Conservation (phyloP, 2,113 vertebrate genomes). For the Aegotheles bennettii region DNA sequence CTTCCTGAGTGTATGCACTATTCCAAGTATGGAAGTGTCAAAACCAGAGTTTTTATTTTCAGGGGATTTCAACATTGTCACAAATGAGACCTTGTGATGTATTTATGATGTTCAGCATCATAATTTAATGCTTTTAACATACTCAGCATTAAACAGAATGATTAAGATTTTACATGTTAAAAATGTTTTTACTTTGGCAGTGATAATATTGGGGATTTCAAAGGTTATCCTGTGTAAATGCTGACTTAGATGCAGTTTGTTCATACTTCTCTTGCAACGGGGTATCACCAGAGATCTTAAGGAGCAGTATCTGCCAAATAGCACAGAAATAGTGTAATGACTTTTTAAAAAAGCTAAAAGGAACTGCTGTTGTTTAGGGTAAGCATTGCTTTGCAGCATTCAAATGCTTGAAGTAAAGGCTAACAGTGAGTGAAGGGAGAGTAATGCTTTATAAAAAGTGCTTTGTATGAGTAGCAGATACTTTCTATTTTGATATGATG, state of each 20-base stretch:
- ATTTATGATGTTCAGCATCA: not conserved
- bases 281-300: not conserved
- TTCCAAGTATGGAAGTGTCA: not conserved
- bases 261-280: not conserved
- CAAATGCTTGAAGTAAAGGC: not conserved
- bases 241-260: not conserved
- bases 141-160: not conserved
- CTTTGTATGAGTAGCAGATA: not conserved
- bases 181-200: not conserved
- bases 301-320: not conserved
- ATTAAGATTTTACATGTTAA: not conserved
- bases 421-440: not conserved
- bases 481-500: not conserved
- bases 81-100: not conserved
- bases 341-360: not conserved
- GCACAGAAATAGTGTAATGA: not conserved
- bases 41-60: not conserved
- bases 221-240: not conserved
- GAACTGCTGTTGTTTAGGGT: not conserved
- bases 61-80: not conserved
- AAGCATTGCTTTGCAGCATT: not conserved
- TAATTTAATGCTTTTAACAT: not conserved
- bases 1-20: not conserved
- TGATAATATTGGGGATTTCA: not conserved
- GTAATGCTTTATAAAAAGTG: not conserved